Base-by-base conservation (phyloP, 2,888 invertebrate genomes). In the Melinopterus prodromus region DNA sequence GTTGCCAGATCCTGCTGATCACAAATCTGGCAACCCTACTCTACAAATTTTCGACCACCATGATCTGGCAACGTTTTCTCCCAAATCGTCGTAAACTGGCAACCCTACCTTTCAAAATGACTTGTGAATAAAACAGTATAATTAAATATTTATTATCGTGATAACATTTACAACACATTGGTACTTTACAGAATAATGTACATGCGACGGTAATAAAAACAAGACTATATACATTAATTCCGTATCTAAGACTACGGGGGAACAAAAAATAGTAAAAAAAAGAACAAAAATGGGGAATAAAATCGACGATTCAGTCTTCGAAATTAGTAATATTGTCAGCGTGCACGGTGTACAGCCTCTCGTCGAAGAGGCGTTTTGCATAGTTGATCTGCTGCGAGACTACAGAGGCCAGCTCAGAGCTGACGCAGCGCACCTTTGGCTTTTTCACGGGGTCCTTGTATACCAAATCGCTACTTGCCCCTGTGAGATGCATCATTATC, bases 351-450 rank as follows among this genome's bases (percentile, higher is more conserved):
- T 96, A 94, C 86, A 92, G 92, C 82, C 93, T 92, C 90, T 98
- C 97, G 87, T 95, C 94, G 90, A 94, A 94, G 87, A 97, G 93
- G 86, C 94, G 94, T 88, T 95, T 95, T 79, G 98, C 98, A 89
- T 96, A 96, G 86, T 96, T 97, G 82, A 98, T 96, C 91, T 97
- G 95, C 84, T 95, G 93, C 36, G 94, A 93, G 83, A 94, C 93
- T 90, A 93, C 92, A 82, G 91, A 91, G 16, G 96, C 95, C 83
- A 95, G 92, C 83, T 92, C 92, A 80, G 92, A 92, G 82, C 92
- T 92, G 89, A 95, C 95, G 88, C 96, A 96, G 86, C 95, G 92
- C 83, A 97, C 95, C 88, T 94, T 93, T 70, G 96, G 96, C 83
- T 94, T 91, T 85, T 94, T 93, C 86, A 93, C 89, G 1, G 91